phyloP scores from a whole-genome alignment of 2,888 invertebrate species.

The Cheilosia vulpina region DNA sequence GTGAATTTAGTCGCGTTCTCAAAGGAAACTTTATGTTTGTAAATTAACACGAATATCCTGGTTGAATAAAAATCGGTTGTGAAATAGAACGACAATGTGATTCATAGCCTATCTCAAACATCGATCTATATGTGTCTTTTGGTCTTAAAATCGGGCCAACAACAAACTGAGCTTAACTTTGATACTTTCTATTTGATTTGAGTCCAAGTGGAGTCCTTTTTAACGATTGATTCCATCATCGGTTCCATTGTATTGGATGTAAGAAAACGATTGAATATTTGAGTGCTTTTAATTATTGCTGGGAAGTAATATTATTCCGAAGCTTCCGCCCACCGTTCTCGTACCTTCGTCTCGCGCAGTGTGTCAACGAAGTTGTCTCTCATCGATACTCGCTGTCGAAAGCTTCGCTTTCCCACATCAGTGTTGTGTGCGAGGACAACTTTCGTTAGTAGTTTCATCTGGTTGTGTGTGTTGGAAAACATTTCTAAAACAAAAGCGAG shows the following conservation, averaged over 20 bases:
- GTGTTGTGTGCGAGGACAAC: slow-evolving; percentile 28
- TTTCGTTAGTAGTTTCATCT: not conserved
- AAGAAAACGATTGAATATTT: slow-evolving; percentile 56
- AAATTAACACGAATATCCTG: slow-evolving; percentile 51
- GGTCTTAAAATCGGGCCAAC: slow-evolving; percentile 27
- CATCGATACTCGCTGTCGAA: slow-evolving; percentile 74
- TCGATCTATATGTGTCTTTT: slow-evolving; percentile 68
- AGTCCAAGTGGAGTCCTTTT: slow-evolving; percentile 17
- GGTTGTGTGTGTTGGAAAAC: not conserved
- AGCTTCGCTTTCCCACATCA: slow-evolving; percentile 59
- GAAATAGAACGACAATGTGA: slow-evolving; percentile 24
- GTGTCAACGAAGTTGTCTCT: slow-evolving; percentile 28
- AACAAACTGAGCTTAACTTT: not conserved
- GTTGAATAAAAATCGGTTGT: slow-evolving; percentile 40
- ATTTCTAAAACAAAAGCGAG: slow-evolving; percentile 53
- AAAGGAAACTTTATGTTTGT: slow-evolving; percentile 47
- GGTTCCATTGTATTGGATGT: slow-evolving; percentile 35
- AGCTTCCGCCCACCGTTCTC: slow-evolving; percentile 34
- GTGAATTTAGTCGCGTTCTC: slow-evolving; percentile 47
- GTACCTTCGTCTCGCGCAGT: slow-evolving; percentile 32
- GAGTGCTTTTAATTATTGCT: slow-evolving; percentile 23
- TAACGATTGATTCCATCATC: slow-evolving; percentile 23
- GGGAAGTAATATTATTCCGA: slow-evolving; percentile 35
- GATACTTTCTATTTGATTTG: not conserved
- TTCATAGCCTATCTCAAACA: slow-evolving; percentile 56